Conservation (phyloP, 1,140 invertebrate genomes). For the Araneus ventricosus region DNA sequence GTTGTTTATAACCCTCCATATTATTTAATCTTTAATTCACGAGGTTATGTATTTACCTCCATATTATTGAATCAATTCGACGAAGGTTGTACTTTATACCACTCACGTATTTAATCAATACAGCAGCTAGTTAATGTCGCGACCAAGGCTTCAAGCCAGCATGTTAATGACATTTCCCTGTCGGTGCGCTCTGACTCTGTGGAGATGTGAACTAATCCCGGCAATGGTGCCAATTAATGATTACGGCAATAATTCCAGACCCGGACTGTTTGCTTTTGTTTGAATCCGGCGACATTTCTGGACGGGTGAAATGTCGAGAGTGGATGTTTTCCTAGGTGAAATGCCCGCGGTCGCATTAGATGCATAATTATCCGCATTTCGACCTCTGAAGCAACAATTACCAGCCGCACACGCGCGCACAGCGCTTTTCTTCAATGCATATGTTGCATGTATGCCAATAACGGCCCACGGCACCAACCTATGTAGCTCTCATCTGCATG, state of each 20-base stretch:
- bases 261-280: neutral
- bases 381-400: neutral
- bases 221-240: neutral
- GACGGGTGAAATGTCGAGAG: neutral
- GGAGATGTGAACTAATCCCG: neutral
- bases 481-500: neutral
- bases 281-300: neutral
- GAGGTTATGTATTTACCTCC: no score
- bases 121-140: no score
- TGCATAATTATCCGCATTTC: slow-evolving; percentile 18
- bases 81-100: no score
- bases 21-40: no score
- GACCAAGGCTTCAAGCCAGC: neutral
- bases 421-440: neutral
- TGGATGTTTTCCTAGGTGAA: no score
- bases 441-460: slow-evolving; percentile 6
- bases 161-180: neutral
- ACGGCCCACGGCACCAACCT: neutral
- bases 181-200: neutral
- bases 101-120: no score
- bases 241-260: neutral
- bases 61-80: no score
- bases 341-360: neutral
- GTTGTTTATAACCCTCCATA: no score
- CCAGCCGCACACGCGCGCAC: neutral